phyloP scores from a whole-genome alignment of 2,797 vertebrate species.

The Enteromius unitaeniatus region DNA sequence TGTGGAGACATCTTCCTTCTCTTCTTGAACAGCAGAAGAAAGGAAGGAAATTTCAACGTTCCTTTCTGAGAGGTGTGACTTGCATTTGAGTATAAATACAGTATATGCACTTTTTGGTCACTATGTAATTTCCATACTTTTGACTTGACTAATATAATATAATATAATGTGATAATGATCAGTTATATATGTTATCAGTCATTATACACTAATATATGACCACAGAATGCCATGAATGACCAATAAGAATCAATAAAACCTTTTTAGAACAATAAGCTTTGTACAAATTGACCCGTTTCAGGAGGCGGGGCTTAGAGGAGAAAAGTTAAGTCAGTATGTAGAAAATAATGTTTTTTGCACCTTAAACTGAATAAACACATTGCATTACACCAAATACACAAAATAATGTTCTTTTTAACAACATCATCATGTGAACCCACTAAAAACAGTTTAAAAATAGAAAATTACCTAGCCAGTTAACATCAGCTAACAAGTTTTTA shows the following conservation, averaged over 20 bases:
- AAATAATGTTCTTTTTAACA: too few relatives aligned
- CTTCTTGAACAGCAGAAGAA: not conserved
- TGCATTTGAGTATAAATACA: not conserved
- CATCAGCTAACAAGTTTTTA: too few relatives aligned
- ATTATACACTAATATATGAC: not conserved
- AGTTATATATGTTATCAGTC: not conserved
- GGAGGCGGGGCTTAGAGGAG: too few relatives aligned
- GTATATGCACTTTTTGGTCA: not conserved
- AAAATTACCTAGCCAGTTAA: too few relatives aligned
- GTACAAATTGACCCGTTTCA: too few relatives aligned
- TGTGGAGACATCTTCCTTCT: constrained; percentile 38
- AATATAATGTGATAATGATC: not conserved
- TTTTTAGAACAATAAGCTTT: too few relatives aligned
- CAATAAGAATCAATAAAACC: not conserved
- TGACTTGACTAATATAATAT: not conserved
- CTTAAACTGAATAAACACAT: too few relatives aligned
- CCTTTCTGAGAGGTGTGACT: not conserved
- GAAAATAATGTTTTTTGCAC: too few relatives aligned
- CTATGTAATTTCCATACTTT: not conserved
- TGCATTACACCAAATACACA: too few relatives aligned
- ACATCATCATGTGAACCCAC: too few relatives aligned
- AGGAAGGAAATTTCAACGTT: not conserved
- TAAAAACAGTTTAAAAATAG: too few relatives aligned
- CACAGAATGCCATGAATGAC: not conserved
- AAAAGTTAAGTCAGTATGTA: too few relatives aligned